Percentiles rank a stretch among this genome's conserved stretches.
Conservation (phyloP, 2,113 vertebrate genomes). For the Amblyornis subalaris region DNA sequence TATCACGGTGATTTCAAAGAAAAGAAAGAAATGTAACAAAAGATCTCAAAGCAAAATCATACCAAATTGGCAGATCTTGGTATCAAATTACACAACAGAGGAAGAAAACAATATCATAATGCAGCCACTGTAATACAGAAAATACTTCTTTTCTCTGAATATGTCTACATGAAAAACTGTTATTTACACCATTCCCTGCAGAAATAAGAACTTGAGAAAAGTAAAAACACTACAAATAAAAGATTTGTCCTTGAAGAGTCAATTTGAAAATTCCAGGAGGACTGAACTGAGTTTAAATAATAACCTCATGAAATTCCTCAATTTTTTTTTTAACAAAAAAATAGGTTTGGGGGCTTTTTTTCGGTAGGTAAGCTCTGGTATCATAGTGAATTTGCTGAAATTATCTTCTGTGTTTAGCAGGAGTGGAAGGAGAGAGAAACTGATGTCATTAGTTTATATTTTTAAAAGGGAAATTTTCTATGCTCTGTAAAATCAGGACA, state of each 20-base stretch:
- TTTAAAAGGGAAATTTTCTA: neutral
- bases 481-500: neutral
- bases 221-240: neutral
- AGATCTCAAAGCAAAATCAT: neutral
- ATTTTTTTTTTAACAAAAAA: neutral
- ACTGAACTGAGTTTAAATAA: neutral
- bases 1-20: neutral
- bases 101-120: neutral
- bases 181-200: neutral
- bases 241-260: neutral
- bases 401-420: neutral
- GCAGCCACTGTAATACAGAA: neutral
- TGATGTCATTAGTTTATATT: neutral
- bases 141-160: neutral
- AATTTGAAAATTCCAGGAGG: neutral
- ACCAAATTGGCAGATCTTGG: neutral
- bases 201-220: neutral
- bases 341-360: fast-evolving
- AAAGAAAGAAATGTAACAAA: neutral
- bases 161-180: neutral
- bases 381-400: neutral
- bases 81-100: neutral
- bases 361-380: neutral
- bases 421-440: neutral
- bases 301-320: neutral